These are phyloP conservation scores for Volucella zonaria DNA, from an alignment of 2,888 invertebrate species.

Conservation along the genomic window DNA sequence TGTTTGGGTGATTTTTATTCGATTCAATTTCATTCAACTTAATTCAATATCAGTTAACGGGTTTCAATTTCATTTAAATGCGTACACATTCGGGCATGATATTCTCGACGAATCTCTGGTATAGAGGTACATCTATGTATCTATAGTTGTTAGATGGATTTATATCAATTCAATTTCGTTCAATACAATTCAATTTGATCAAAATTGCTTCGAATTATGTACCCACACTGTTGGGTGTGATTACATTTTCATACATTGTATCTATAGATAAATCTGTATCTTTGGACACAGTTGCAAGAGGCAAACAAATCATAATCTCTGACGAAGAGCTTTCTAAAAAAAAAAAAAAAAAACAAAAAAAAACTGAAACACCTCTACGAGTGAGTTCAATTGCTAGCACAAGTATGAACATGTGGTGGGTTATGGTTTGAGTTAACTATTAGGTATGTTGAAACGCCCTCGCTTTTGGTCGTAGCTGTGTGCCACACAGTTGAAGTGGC, in stretches of 20 bases:
- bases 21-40: too few relatives aligned
- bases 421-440: slow-evolving; percentile 46
- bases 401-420: slow-evolving; percentile 47
- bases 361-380: slow-evolving; percentile 16
- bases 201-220: too few relatives aligned
- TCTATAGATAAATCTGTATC: too few relatives aligned
- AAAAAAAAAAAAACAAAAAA: too few relatives aligned
- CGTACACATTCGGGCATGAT: slow-evolving; percentile 31
- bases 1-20: neutral
- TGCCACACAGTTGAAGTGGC: slow-evolving; percentile 45
- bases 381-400: slow-evolving; percentile 27
- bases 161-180: too few relatives aligned
- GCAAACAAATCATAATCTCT: neutral
- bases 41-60: neutral
- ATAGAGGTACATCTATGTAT: neutral
- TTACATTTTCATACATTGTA: too few relatives aligned
- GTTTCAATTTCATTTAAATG: slow-evolving; percentile 5
- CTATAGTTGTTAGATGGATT: slow-evolving; percentile 6
- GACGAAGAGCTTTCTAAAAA: slow-evolving; percentile 62
- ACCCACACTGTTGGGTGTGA: too few relatives aligned
- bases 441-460: slow-evolving; percentile 54
- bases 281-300: neutral
- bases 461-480: slow-evolving; percentile 13
- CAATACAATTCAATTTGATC: too few relatives aligned
- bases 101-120: slow-evolving; percentile 6